Conservation (phyloP, 2,113 vertebrate genomes). For the Nesoenas mayeri region DNA sequence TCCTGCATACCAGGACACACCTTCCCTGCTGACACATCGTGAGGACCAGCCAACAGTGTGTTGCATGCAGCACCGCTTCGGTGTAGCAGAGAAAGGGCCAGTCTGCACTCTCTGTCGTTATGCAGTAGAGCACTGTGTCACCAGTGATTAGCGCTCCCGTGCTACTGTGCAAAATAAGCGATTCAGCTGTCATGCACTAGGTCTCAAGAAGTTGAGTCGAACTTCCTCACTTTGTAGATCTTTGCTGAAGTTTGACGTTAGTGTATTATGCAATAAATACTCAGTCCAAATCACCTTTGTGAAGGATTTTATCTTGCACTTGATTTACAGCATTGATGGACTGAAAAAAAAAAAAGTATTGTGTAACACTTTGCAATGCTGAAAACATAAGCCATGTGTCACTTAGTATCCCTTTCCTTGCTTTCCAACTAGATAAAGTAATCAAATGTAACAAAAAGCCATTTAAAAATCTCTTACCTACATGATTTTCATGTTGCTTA, state of each 20-base stretch:
- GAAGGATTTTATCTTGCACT: not conserved
- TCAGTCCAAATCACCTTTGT: not conserved
- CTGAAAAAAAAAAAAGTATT: not conserved
- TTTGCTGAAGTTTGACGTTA: not conserved
- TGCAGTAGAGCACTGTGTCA: not conserved
- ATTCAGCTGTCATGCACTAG: not conserved
- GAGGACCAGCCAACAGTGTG: not conserved
- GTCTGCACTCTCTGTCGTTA: not conserved
- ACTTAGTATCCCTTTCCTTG: not conserved
- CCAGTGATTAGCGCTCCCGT: not conserved
- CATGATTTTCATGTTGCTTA: not conserved
- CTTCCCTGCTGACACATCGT: not conserved
- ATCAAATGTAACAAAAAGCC: not conserved
- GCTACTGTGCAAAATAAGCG: not conserved
- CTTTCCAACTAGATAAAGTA: not conserved
- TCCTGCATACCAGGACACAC: not conserved
- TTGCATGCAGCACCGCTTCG: not conserved
- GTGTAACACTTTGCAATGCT: not conserved
- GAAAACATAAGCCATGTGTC: not conserved
- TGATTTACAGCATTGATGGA: not conserved
- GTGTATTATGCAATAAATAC: not conserved
- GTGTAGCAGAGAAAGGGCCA: not conserved
- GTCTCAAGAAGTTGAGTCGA: not conserved
- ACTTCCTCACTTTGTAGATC: not conserved
- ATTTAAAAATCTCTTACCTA: not conserved